These are phyloP conservation scores for Drosophila pegasa DNA, from an alignment of 2,888 invertebrate species.

Conservation along the genomic window DNA sequence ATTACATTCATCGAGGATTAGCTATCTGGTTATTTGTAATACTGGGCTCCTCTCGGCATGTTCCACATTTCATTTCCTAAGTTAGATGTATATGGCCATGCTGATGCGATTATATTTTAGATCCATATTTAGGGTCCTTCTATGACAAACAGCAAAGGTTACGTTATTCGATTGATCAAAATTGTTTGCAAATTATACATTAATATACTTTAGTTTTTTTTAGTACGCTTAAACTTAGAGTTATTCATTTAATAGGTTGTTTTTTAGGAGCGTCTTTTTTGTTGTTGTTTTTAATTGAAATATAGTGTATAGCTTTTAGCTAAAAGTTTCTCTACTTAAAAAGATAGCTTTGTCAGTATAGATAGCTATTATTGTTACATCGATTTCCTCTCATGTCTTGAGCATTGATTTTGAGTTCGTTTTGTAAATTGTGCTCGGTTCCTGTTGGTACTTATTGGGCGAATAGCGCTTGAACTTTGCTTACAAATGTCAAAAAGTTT, in stretches of 20 bases:
- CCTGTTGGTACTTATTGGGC: conserved; percentile 21
- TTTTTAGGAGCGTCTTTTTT: conserved; percentile 50
- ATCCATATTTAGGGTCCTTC: conserved; percentile 19
- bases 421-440: conserved; percentile 41
- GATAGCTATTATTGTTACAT: conserved; percentile 11
- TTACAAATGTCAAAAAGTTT: conserved; percentile 34
- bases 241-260: conserved; percentile 15
- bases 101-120: conserved; percentile 21
- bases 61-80: conserved; percentile 57
- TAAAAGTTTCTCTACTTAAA: conserved; percentile 47
- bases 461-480: conserved; percentile 47
- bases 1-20: conserved; percentile 23
- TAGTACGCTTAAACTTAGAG: no score
- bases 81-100: conserved; percentile 60
- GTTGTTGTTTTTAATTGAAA: conserved; percentile 36
- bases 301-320: conserved; percentile 37
- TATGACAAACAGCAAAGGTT: conserved; percentile 23
- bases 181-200: conserved; percentile 29
- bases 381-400: conserved; percentile 37
- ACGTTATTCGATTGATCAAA: conserved; percentile 31
- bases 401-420: conserved; percentile 48
- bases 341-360: conserved; percentile 34
- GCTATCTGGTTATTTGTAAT: conserved; percentile 49
- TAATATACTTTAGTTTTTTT: not conserved
- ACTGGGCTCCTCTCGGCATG: conserved; percentile 54